A percentile compares a stretch with the other conserved stretches of the same genome.
Conservation (phyloP, 2,113 vertebrate genomes). For the Odontophorus gujanensis region DNA sequence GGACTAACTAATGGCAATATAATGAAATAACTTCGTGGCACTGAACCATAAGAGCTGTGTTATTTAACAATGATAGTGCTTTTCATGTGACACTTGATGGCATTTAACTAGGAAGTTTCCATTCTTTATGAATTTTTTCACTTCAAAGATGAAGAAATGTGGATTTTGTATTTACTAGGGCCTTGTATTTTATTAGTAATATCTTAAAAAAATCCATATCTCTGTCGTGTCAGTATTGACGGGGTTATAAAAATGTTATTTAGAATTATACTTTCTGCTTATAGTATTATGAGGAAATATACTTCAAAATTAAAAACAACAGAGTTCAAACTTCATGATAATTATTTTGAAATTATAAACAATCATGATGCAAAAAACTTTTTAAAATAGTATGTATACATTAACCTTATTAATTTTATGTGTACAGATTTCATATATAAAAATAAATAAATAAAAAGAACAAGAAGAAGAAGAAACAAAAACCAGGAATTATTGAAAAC, state of each 20-base stretch:
- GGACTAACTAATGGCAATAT: background rate
- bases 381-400: background rate
- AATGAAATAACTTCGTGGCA: background rate
- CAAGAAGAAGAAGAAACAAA: too few relatives aligned
- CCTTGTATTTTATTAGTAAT: background rate
- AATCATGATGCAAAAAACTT: background rate
- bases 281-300: background rate
- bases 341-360: background rate
- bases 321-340: background rate
- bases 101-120: background rate
- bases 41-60: background rate
- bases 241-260: background rate
- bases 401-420: background rate
- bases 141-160: background rate
- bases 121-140: background rate
- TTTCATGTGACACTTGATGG: background rate
- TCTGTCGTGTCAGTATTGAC: background rate
- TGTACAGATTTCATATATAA: background rate
- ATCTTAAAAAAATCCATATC: background rate
- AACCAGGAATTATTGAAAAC: background rate
- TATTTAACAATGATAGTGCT: background rate
- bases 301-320: background rate
- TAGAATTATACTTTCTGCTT: background rate
- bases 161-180: background rate
- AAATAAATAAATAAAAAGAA: background rate